Evolutionary conservation across 2,888 invertebrate genomes (phyloP).

Genomic region (Patella ulyssiponensis): DNA sequence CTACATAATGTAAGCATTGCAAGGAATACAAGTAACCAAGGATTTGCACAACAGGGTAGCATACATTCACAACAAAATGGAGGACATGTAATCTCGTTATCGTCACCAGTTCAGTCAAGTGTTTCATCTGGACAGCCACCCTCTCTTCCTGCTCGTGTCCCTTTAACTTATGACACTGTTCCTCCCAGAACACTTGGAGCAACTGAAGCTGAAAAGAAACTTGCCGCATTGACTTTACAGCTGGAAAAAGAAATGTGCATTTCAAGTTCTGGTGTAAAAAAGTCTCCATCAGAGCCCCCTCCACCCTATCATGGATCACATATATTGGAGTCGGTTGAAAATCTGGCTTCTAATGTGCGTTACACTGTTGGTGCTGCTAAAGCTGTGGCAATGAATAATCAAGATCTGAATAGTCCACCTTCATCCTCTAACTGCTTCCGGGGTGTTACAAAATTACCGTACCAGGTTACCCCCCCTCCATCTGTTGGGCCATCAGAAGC

Average conservation of each 20-base stretch:
- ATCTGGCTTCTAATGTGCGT: background rate
- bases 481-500: slow-evolving; percentile 60
- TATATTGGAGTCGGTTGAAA: slow-evolving; percentile 52
- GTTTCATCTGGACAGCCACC: slow-evolving; percentile 42
- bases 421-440: slow-evolving; percentile 38
- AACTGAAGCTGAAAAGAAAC: slow-evolving; percentile 63
- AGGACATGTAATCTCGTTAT: slow-evolving; percentile 22
- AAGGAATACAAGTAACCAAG: background rate
- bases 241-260: slow-evolving; percentile 20
- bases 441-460: slow-evolving; percentile 43
- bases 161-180: slow-evolving; percentile 49
- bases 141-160: slow-evolving; percentile 55
- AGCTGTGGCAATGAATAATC: slow-evolving; percentile 14
- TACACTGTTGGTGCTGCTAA: slow-evolving; percentile 16
- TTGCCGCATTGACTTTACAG: slow-evolving; percentile 47
- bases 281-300: slow-evolving; percentile 46
- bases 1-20: slow-evolving; percentile 19
- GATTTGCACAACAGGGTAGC: slow-evolving; percentile 13
- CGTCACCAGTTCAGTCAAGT: slow-evolving; percentile 15
- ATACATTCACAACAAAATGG: slow-evolving; percentile 25
- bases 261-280: background rate
- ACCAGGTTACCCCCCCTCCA: slow-evolving; percentile 59
- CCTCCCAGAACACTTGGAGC: slow-evolving; percentile 50
- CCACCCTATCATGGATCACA: slow-evolving; percentile 71
- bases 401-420: slow-evolving; percentile 4